These are phyloP conservation scores for Cheilosia soror DNA, from an alignment of 2,888 invertebrate genomes.

Conservation along the genomic window DNA sequence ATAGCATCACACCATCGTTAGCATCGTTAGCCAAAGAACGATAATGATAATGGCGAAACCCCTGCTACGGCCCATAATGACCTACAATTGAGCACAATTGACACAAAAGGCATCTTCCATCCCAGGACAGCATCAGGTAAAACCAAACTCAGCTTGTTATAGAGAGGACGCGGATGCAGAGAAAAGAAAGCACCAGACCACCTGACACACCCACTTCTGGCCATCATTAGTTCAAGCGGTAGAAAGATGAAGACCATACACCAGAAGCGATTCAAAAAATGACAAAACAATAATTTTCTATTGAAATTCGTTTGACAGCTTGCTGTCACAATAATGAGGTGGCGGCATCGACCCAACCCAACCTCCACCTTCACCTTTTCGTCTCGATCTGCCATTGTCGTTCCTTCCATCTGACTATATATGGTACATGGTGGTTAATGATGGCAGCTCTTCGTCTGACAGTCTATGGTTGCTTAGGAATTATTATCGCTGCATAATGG, in stretches of 20 bases:
- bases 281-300: slow-evolving; percentile 71
- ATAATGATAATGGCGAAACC: slow-evolving; percentile 61
- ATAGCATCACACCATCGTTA: slow-evolving; percentile 28
- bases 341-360: slow-evolving; percentile 25
- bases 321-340: slow-evolving; percentile 73
- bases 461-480: slow-evolving; percentile 26
- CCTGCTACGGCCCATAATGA: slow-evolving; percentile 49
- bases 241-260: slow-evolving; percentile 12
- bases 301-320: slow-evolving; percentile 72
- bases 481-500: slow-evolving; percentile 55
- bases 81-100: slow-evolving; percentile 68
- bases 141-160: slow-evolving; percentile 44
- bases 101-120: slow-evolving; percentile 46
- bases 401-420: background rate
- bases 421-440: slow-evolving; percentile 36
- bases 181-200: slow-evolving; percentile 41
- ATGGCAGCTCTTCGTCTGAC: slow-evolving; percentile 13
- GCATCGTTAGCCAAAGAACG: slow-evolving; percentile 48
- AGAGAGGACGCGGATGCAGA: slow-evolving; percentile 5
- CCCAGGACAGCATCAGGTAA: slow-evolving; percentile 23
- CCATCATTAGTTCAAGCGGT: slow-evolving; percentile 41
- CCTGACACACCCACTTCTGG: slow-evolving; percentile 62
- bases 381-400: too few relatives aligned
- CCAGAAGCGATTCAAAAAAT: slow-evolving; percentile 43
- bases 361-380: background rate